These are phyloP conservation scores for Lasioglossum albipes DNA, from an alignment of 1,140 invertebrate species.

Conservation along the genomic window DNA sequence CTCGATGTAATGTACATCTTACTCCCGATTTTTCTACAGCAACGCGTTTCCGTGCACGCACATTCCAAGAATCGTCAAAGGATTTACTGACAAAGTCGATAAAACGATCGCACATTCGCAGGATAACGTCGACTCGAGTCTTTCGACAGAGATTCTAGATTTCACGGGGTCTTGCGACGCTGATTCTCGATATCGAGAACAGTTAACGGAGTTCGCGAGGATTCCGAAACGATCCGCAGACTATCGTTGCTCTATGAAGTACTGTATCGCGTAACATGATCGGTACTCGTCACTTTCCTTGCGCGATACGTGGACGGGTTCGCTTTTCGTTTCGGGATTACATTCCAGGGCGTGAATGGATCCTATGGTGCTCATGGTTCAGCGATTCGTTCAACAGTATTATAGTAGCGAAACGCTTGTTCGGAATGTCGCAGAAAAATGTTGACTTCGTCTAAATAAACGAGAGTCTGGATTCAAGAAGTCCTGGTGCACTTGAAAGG, in stretches of 20 bases:
- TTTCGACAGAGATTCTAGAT: not conserved
- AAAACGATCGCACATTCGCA: constrained; percentile 21
- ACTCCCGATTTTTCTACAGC: not conserved
- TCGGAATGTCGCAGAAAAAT: constrained; percentile 11
- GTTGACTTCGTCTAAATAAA: constrained; percentile 24
- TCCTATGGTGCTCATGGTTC: constrained; percentile 26
- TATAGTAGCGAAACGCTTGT: constrained; percentile 15
- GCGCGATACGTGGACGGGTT: not conserved
- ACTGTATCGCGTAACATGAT: not conserved
- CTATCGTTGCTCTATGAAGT: not conserved
- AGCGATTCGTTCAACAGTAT: constrained; percentile 48
- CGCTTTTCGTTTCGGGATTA: constrained; percentile 37
- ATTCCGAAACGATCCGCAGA: not conserved
- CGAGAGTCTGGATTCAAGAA: not conserved
- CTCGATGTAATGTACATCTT: not conserved
- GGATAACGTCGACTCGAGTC: constrained; percentile 12
- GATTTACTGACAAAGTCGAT: constrained; percentile 17
- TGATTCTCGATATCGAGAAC: not conserved
- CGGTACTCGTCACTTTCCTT: constrained; percentile 9
- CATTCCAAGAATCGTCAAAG: constrained; percentile 23
- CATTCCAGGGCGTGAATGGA: constrained; percentile 43
- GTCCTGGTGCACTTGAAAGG: too few species aligned
- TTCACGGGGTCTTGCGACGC: too few species aligned
- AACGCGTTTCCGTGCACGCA: constrained; percentile 29
- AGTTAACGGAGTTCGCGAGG: not conserved